Evolutionary conservation across 2,113 vertebrate genomes (phyloP), one percentile per base, ranked within the genome.

Genomic region (Pituophis catenifer): DNA sequence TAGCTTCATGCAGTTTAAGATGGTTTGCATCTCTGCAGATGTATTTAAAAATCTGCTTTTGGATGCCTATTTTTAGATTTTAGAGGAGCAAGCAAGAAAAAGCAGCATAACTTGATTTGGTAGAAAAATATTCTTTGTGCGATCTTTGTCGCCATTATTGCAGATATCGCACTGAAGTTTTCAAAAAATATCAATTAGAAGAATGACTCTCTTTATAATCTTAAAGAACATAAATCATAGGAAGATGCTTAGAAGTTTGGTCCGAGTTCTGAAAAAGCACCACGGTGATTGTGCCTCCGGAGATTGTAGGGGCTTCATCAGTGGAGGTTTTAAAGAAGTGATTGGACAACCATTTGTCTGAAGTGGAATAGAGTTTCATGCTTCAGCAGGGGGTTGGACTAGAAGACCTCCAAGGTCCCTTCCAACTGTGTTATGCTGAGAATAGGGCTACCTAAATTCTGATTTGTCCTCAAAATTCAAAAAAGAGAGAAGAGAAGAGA

Each of bases 101-200:
- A 24, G 7, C 10, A 48, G 38, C 15, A 13, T 23, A 24, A 58
- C 8, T 65, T n/a, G 24, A 3, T 65, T 50, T 29, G 29, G 7
- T 50, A 29, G 11, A 65, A 48, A 44, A 62, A 44, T 62, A 15
- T 8, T 50, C 15, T 55, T 89, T 17, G 33, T 33, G 44, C 12
- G 15, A 5, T 48, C 38, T 62, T 65, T 19, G 4, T 48, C 23
- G 1, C 2, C 0, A 0, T 6, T 29, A 9, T 8, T n/a, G 29
- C 17, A 15, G 38, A 17, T 44, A 38, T 1, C 44, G 5, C 23
- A 29, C 2, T 23, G 55, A 62, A 62, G 23, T 0, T 17, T 29
- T 62, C 8, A 44, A 44, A 48, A 38, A 89, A 48, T 38, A 15
- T 3, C 33, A 13, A 0, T 58, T 26, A 89, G 21, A 48, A 89